Percentiles rank a stretch among this genome's conserved stretches.
phyloP scores from a whole-genome alignment of 1,140 invertebrate genomes.

The Eciton burchellii region DNA sequence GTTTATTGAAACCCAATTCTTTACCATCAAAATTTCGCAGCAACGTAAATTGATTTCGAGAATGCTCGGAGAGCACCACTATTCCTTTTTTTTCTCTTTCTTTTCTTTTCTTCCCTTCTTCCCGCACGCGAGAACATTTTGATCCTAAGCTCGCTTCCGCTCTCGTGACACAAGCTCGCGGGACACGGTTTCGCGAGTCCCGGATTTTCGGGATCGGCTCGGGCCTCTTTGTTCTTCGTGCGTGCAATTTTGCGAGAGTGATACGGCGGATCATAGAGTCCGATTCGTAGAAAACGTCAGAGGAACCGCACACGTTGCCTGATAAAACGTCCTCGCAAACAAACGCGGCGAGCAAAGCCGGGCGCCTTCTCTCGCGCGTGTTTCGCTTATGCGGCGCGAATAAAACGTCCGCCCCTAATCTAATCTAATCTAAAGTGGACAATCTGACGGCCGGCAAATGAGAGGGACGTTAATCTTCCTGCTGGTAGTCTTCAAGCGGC shows the following conservation, averaged over 20 bases:
- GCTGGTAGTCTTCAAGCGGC: conserved; percentile 30
- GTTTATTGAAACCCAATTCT: conserved; percentile 50
- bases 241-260: conserved; percentile 41
- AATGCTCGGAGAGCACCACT: no score
- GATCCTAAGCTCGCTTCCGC: not conserved
- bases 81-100: no score
- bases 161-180: no score
- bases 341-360: conserved; percentile 64
- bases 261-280: conserved; percentile 56
- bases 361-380: not conserved
- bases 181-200: not conserved
- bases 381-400: conserved; percentile 61
- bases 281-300: conserved; percentile 70
- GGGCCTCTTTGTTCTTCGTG: conserved; percentile 40
- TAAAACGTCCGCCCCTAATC: conserved; percentile 48
- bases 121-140: conserved; percentile 13
- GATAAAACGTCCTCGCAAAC: conserved; percentile 76
- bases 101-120: no score
- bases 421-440: conserved; percentile 52
- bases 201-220: not conserved
- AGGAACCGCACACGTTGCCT: conserved; percentile 64
- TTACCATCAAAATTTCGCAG: conserved; percentile 45
- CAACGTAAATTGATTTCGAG: conserved; percentile 44
- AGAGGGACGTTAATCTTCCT: conserved; percentile 56
- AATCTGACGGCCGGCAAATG: conserved; percentile 58